Evolutionary conservation across 23 tunicate genomes (phyloP), one percentile per base, ranked within the genome.

Genomic region (Ascidia mentula): DNA sequence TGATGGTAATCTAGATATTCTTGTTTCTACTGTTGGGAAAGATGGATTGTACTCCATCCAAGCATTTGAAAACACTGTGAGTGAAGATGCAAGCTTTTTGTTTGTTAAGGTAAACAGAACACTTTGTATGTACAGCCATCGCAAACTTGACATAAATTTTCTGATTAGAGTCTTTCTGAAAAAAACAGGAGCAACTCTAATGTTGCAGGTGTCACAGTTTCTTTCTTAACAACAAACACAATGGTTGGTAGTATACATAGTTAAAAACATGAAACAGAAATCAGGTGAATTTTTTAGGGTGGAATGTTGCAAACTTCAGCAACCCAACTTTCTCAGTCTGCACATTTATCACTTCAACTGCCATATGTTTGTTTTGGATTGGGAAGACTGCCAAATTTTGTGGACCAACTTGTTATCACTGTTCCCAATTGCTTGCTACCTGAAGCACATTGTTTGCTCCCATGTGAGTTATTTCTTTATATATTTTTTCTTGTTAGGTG

Each of bases 341-440:
- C 92, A 6, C 81, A 92, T 59, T 38, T 84, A 24, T 40, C 97
- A 18, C 61, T 92, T 28, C 92, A 79, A 32, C 79, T 80, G 34
- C 97, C 97, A 0, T 83, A 82, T 78, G 82, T 92, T 34, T 46
- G 32, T 31, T 92, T 92, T 76, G 92, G 97, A 15, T 77, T 92
- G 34, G 97, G 97, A 18, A 82, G 86, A 12, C 72, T 83, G 22
- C 89, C 97, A 5, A 92, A 92, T 80, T 92, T 76, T 59, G 89
- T 92, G 34, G 97, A 92, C 60, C 26, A 74, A 6, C 45, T 92
- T 3, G 38, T 40, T 17, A 92, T 87, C 26, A 26, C 86, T 0
- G 36, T 92, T 0, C 97, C 97, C 1, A 36, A 81, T 1, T 77
- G 89, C 0, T 45, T 90, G 35, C 53, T 90, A 18, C 71, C 87